Evolutionary conservation across 2,113 vertebrate species (phyloP).

Genomic region (Marcusenius ussheri): DNA sequence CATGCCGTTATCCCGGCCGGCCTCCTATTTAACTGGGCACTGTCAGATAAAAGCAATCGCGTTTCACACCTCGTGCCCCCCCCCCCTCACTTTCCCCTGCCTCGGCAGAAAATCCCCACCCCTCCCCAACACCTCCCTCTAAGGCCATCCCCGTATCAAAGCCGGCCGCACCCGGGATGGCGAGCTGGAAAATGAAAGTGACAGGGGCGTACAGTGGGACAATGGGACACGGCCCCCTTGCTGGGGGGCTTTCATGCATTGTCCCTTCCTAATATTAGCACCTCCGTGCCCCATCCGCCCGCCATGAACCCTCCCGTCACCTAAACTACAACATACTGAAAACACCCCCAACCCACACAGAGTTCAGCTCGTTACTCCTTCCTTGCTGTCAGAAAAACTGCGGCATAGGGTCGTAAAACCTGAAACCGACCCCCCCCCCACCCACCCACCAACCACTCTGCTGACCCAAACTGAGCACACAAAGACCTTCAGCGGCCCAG

Average conservation of each 20-base stretch:
- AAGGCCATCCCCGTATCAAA: constrained; percentile 61
- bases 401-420: constrained; percentile 24
- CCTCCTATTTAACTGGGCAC: constrained; percentile 47
- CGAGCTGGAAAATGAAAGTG: constrained; percentile 70
- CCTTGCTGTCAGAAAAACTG: constrained; percentile 35
- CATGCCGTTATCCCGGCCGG: background rate
- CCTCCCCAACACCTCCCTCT: constrained; percentile 46
- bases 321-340: constrained; percentile 46
- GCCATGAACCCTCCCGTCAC: constrained; percentile 8
- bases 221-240: constrained; percentile 65
- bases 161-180: constrained; percentile 60
- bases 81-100: constrained; percentile 55
- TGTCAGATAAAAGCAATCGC: constrained; percentile 69
- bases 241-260: constrained; percentile 68
- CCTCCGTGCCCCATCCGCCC: constrained; percentile 50
- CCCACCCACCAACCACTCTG: background rate
- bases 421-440: constrained; percentile 28
- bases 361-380: constrained; percentile 3
- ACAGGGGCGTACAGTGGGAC: constrained; percentile 67
- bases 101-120: constrained; percentile 32
- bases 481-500: background rate
- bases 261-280: constrained; percentile 64
- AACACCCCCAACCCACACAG: constrained; percentile 29
- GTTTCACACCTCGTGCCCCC: constrained; percentile 66
- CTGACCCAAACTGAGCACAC: background rate